Percentiles rank a stretch among this genome's conserved stretches.
phyloP scores from a whole-genome alignment of 1,140 invertebrate genomes.

The Danaus plexippus region DNA sequence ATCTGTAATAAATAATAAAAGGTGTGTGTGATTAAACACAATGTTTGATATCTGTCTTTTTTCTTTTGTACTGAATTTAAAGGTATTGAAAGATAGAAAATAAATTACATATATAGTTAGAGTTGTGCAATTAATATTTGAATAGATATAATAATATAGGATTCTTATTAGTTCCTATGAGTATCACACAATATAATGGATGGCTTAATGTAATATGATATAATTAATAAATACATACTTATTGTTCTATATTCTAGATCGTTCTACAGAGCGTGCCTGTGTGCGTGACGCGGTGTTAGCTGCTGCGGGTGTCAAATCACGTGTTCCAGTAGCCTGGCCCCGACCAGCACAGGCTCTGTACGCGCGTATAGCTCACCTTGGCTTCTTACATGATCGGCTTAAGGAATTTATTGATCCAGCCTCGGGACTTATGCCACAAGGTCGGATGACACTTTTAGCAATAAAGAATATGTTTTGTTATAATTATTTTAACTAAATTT shows the following conservation, averaged over 20 bases:
- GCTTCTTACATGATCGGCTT: slow-evolving; percentile 88
- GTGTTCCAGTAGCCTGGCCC: slow-evolving; percentile 27
- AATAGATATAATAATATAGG: too few species aligned
- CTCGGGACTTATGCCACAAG: slow-evolving; percentile 73
- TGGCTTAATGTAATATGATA: too few species aligned
- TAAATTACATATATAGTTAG: too few species aligned
- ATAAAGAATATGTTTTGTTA: not conserved
- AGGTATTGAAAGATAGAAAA: too few species aligned
- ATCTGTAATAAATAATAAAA: too few species aligned
- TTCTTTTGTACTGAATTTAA: too few species aligned
- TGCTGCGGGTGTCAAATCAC: slow-evolving; percentile 51
- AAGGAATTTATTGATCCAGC: slow-evolving; percentile 79
- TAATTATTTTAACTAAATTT: too few species aligned
- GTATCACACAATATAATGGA: too few species aligned
- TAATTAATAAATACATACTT: not conserved
- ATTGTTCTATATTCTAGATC: slow-evolving; percentile 26
- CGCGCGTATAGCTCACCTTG: slow-evolving; percentile 85
- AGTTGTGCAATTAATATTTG: too few species aligned
- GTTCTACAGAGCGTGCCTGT: slow-evolving; percentile 37
- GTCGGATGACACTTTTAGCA: slow-evolving; percentile 26
- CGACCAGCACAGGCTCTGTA: slow-evolving; percentile 74
- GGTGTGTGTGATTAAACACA: too few species aligned
- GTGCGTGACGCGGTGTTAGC: slow-evolving; percentile 58
- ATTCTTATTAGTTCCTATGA: too few species aligned
- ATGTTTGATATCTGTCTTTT: too few species aligned